Conservation (phyloP, 2,113 vertebrate genomes). For the Mystacornis crossleyi region DNA sequence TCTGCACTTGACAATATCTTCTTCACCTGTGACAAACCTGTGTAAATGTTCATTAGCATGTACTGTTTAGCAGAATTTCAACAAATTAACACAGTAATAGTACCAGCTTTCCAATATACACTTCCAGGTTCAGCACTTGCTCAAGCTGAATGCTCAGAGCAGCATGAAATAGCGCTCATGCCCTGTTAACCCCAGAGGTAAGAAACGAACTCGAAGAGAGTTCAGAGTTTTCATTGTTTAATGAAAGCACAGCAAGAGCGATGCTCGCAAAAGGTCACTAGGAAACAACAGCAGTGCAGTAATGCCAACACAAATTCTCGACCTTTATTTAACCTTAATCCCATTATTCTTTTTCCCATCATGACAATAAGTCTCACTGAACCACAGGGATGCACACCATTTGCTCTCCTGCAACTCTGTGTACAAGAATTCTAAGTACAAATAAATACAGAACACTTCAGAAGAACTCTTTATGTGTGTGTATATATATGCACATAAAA, state of each 20-base stretch:
- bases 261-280: background rate
- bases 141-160: slow-evolving; percentile 7
- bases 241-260: background rate
- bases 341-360: background rate
- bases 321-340: slow-evolving; percentile 32
- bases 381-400: background rate
- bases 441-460: background rate
- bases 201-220: background rate
- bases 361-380: background rate
- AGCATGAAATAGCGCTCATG: background rate
- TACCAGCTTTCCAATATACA: background rate
- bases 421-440: background rate
- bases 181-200: background rate
- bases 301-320: background rate
- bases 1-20: background rate
- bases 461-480: background rate
- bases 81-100: background rate
- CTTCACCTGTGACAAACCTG: background rate
- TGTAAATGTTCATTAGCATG: background rate
- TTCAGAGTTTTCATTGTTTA: background rate
- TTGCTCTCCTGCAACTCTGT: background rate
- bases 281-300: background rate
- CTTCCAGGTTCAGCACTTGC: background rate
- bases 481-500: background rate
- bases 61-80: background rate